Evolutionary conservation across 1,140 invertebrate genomes (phyloP).

Genomic region (Muscidifurax raptorellus): DNA sequence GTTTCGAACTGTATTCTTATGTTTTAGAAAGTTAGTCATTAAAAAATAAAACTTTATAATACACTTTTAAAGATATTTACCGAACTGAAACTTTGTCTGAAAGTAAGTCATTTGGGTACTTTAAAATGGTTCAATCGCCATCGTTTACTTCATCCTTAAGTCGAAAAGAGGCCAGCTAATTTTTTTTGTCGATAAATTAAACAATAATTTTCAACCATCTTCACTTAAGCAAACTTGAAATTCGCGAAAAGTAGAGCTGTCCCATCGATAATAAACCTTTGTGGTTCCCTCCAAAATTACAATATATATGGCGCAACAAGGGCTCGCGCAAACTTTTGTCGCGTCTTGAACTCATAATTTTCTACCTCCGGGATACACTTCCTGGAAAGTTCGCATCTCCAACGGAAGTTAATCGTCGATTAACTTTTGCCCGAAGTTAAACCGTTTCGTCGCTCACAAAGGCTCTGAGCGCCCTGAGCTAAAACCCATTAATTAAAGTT

Average conservation of each 20-base stretch:
- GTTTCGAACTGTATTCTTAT: background rate
- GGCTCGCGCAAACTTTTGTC: background rate
- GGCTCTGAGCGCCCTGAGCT: background rate
- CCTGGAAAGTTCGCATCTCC: background rate
- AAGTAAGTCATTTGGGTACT: background rate
- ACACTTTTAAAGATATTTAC: background rate
- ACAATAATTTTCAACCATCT: too few species aligned
- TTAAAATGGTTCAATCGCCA: background rate
- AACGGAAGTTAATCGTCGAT: background rate
- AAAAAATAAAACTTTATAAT: conserved; percentile 16
- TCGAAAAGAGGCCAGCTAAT: background rate
- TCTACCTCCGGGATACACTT: background rate
- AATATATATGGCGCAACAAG: background rate
- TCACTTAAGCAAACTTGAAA: too few species aligned
- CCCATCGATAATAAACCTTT: background rate
- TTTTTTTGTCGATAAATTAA: background rate
- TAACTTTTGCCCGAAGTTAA: background rate
- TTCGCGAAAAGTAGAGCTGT: background rate
- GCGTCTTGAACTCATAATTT: background rate
- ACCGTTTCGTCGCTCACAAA: too few species aligned
- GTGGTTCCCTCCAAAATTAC: background rate
- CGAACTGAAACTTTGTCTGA: background rate
- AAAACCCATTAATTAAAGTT: background rate
- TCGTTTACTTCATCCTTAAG: background rate
- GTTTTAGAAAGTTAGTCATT: conserved; percentile 5